Conservation (phyloP, 2,113 vertebrate species). For the Odocoileus virginianus region DNA sequence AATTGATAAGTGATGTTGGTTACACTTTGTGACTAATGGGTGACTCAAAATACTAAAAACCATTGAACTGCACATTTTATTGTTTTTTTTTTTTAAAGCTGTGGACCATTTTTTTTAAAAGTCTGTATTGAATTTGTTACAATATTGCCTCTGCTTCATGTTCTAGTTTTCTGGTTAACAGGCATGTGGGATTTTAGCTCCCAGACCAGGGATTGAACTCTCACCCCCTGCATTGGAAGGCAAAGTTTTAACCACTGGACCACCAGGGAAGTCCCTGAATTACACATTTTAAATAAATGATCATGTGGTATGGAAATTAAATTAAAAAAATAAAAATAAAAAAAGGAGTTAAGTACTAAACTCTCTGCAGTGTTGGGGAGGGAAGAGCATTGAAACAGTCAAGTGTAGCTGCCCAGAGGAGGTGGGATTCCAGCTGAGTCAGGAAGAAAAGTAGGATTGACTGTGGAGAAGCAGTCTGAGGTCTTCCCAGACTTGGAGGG, state of each 20-base stretch:
- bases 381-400: not conserved
- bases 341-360: not conserved
- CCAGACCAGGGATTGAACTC: not conserved
- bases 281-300: not conserved
- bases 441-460: accelerated
- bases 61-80: not conserved
- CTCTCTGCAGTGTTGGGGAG: not conserved
- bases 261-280: not conserved
- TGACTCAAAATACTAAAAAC: not conserved
- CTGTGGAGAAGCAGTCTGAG: not conserved
- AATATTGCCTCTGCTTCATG: not conserved
- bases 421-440: not conserved
- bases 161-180: not conserved
- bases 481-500: not conserved
- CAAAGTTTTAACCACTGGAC: not conserved
- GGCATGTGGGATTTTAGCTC: not conserved
- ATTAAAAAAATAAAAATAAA: not conserved
- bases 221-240: not conserved
- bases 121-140: not conserved
- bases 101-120: not conserved
- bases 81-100: not conserved
- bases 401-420: not conserved
- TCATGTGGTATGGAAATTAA: not conserved
- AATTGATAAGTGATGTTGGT: not conserved
- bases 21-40: not conserved